A percentile compares a stretch with the other conserved stretches of the same genome.
phyloP scores from a whole-genome alignment of 53 echinoderm and acorn worm species.

The Holothuria leucospilota region DNA sequence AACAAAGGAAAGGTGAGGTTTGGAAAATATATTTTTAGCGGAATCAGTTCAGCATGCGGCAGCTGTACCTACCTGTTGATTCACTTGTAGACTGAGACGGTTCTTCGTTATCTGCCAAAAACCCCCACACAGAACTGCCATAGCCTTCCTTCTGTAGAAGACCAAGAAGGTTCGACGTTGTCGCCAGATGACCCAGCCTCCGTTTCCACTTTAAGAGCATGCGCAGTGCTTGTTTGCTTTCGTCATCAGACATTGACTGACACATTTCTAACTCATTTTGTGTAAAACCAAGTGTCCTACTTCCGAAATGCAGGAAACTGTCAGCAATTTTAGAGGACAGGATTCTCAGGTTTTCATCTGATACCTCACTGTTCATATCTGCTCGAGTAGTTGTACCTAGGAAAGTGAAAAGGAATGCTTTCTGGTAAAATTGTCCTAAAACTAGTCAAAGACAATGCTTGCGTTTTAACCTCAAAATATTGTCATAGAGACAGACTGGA shows the following conservation, averaged over 20 bases:
- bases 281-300: neutral
- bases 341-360: slow-evolving; percentile 2
- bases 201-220: slow-evolving; percentile 40
- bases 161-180: neutral
- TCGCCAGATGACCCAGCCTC: neutral
- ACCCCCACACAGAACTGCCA: slow-evolving; percentile 8
- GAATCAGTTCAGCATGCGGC: no score
- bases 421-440: no score
- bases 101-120: neutral
- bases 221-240: slow-evolving; percentile 19
- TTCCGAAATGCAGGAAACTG: slow-evolving; percentile 7
- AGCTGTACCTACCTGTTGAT: no score
- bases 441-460: no score
- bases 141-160: neutral
- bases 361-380: neutral
- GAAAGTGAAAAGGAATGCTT: no score
- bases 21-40: no score
- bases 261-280: neutral
- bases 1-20: no score
- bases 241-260: neutral
- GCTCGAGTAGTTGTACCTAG: neutral
- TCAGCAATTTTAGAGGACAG: neutral
- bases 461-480: no score
- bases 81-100: neutral
- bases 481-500: no score